Base-by-base conservation (phyloP, 2,797 vertebrate species). In the Rhadinocentrus ornatus region DNA sequence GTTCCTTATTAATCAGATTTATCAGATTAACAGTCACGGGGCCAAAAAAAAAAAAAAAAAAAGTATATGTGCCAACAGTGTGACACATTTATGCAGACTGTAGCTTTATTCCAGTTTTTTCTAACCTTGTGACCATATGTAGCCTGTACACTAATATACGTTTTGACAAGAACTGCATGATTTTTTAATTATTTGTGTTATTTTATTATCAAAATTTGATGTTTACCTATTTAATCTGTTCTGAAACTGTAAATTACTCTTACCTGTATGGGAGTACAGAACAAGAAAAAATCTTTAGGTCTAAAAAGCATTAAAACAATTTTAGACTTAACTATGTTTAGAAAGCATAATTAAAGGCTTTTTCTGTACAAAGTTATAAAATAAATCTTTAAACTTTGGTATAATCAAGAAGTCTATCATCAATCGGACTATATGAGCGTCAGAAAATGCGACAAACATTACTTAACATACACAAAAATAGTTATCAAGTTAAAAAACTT, bases 31-130 rank as follows among this genome's bases (percentile, higher is more conserved):
- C 18, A 18, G 34, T 44, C 69, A 55, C 22, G 29, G 12, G 66
- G 64, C 73, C 73, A 86, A 79, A 73, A 74, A 84, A 68, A 50
- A n/a, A n/a, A 86, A 79, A 73, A 74, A 84, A 77, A 86, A 58
- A 54, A 57, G 50, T 32, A 56, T 60, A 62, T 46, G 53, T 31
- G 11, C 16, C 18, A 2, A 65, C 34, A 73, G 54, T 55, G 26
- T 50, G 54, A 69, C 67, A 57, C 26, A 63, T 20, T 68, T 6
- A 39, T 31, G 41, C 4, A 62, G 31, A 31, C 12, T 18, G 16
- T 55, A 48, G 31, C 64, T 71, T 58, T 32, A 66, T 39, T 66
- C 10, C 32, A 57, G 8, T 41, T 32, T 46, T 41, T 62, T 63
- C 50, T 24, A 31, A 13, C 31, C 48, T 48, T 1, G 27, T 18